Evolutionary conservation across 2,888 invertebrate genomes (phyloP).

Genomic region (Palloptera scutellata): DNA sequence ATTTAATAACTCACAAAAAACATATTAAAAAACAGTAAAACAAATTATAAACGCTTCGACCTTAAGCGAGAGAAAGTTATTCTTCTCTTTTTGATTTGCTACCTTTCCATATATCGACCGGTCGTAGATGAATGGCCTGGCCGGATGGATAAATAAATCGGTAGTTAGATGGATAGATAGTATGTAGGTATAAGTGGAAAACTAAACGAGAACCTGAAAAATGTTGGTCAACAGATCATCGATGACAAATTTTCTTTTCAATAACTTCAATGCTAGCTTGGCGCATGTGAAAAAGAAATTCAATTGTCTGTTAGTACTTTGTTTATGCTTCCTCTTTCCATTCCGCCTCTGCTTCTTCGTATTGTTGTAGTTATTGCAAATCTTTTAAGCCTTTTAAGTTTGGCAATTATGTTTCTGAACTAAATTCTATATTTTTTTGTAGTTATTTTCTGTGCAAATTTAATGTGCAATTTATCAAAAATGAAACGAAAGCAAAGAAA

Average conservation of each 20-base stretch:
- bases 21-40: constrained; percentile 1
- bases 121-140: constrained; percentile 17
- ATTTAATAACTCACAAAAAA: background rate
- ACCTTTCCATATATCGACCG: background rate
- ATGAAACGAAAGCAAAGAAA: no score
- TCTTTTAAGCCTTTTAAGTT: no score
- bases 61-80: constrained; percentile 22
- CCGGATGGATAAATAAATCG: constrained; percentile 49
- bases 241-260: background rate
- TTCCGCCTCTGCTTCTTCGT: no score
- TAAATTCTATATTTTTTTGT: no score
- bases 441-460: no score
- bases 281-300: background rate
- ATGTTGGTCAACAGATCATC: constrained; percentile 13
- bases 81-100: no score
- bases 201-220: constrained; percentile 5
- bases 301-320: no score
- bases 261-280: background rate
- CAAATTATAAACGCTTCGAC: constrained; percentile 24
- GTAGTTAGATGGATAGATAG: background rate
- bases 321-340: background rate
- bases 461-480: no score
- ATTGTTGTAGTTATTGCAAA: no score
- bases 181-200: constrained; percentile 2
- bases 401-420: no score